These are phyloP conservation scores for Drosophila testacea DNA, from an alignment of 2,888 invertebrate genomes.

Conservation along the genomic window DNA sequence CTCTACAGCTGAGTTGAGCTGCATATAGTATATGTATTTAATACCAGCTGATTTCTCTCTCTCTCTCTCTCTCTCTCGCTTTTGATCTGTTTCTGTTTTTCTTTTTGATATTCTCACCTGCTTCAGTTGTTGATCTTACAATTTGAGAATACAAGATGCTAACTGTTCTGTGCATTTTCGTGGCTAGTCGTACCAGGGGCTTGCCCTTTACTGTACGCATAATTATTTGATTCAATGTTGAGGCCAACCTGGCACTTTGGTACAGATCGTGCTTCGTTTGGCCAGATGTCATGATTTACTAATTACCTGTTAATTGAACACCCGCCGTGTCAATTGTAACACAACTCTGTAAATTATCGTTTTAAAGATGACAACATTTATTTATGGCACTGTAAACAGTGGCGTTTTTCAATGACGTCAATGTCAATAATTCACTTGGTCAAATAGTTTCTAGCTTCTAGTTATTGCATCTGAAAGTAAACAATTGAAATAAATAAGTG, in stretches of 20 bases:
- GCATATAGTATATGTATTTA: neutral
- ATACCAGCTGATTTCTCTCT: constrained; percentile 28
- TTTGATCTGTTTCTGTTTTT: neutral
- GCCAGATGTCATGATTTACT: constrained; percentile 36
- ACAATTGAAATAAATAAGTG: neutral
- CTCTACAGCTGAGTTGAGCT: constrained; percentile 2
- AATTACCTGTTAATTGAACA: constrained; percentile 52
- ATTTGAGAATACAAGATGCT: constrained; percentile 42
- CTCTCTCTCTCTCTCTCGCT: too few relatives aligned
- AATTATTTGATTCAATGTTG: constrained; percentile 54
- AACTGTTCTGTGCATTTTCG: constrained; percentile 30
- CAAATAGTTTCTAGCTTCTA: neutral
- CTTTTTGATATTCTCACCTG: constrained; percentile 7
- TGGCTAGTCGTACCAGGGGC: constrained; percentile 42
- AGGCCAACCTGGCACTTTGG: constrained; percentile 49
- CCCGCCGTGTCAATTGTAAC: constrained; percentile 15
- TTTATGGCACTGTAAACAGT: constrained; percentile 7
- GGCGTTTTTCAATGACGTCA: constrained; percentile 24
- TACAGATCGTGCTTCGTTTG: constrained; percentile 23
- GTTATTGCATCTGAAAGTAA: neutral
- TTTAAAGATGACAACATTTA: constrained; percentile 9
- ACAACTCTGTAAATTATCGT: constrained; percentile 23
- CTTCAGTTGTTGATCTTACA: constrained; percentile 23
- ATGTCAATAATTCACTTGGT: neutral
- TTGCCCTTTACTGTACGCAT: constrained; percentile 25